phyloP scores from a whole-genome alignment of 2,888 invertebrate genomes.

The Trachelus tabidus region DNA sequence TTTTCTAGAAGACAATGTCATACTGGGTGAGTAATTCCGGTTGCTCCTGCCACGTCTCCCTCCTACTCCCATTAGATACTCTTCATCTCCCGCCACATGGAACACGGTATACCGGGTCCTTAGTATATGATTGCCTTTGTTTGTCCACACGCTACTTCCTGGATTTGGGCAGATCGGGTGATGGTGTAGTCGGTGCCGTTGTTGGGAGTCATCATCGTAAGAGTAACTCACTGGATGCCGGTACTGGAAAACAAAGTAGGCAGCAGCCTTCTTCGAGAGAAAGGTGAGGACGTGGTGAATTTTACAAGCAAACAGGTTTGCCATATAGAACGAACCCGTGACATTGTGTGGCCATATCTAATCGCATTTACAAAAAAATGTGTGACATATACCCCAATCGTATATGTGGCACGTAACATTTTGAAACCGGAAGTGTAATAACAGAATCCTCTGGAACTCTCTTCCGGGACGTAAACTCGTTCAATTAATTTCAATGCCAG shows the following conservation, averaged over 20 bases:
- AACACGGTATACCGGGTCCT: not conserved
- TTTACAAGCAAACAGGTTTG: not conserved
- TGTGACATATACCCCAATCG: not conserved
- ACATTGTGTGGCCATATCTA: not conserved
- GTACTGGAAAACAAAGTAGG: conserved; percentile 67
- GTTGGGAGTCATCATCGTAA: conserved; percentile 76
- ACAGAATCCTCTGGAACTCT: not conserved
- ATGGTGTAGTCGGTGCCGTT: conserved; percentile 50
- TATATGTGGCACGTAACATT: not conserved
- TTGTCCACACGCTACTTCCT: not conserved
- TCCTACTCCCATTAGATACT: not conserved
- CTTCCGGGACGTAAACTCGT: not conserved
- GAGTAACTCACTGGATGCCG: conserved; percentile 85
- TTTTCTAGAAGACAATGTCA: not conserved
- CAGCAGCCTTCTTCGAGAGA: conserved; percentile 68
- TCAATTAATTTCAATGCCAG: not conserved
- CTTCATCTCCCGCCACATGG: not conserved
- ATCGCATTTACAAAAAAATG: too few relatives aligned
- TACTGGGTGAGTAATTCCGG: not conserved
- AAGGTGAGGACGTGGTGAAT: conserved; percentile 57
- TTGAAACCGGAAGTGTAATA: not conserved
- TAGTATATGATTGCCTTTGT: not conserved
- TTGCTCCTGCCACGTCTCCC: not conserved
- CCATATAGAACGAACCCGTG: not conserved
- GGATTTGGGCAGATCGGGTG: conserved; percentile 49